Evolutionary conservation across 1,140 invertebrate species (phyloP).

Genomic region (Macrobrachium nipponense): DNA sequence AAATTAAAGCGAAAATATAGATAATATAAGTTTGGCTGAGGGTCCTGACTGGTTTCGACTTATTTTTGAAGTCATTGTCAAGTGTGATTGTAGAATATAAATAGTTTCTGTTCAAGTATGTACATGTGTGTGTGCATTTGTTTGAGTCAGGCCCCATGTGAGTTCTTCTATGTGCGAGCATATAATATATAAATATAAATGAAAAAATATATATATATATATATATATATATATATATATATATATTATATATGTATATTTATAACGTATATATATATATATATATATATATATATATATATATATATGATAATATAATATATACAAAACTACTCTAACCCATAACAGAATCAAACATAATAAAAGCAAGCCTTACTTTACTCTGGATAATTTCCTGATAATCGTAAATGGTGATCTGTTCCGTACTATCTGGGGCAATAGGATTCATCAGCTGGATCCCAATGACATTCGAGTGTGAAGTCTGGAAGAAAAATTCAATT

Average conservation of each 20-base stretch:
- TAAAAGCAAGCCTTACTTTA: conserved; percentile 21
- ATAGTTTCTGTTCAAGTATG: no score
- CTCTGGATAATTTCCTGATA: conserved; percentile 60
- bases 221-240: no score
- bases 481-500: conserved; percentile 60
- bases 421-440: conserved; percentile 86
- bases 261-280: background rate
- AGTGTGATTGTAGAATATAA: no score
- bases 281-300: conserved; percentile 12
- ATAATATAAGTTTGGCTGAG: no score
- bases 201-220: no score
- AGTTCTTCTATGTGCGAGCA: background rate
- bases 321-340: no score
- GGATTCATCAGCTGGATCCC: conserved; percentile 78
- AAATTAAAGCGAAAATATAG: no score
- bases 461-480: conserved; percentile 65
- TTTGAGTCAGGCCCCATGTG: no score
- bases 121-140: no score
- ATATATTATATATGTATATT: background rate
- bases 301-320: no score
- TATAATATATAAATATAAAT: background rate
- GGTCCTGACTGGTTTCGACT: no score
- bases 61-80: no score
- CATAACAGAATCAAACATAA: background rate
- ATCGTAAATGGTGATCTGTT: conserved; percentile 83